Percentiles rank a stretch among this genome's conserved stretches.
phyloP scores from a whole-genome alignment of 2,888 invertebrate species.

The Zhuqinia jingwanae region DNA sequence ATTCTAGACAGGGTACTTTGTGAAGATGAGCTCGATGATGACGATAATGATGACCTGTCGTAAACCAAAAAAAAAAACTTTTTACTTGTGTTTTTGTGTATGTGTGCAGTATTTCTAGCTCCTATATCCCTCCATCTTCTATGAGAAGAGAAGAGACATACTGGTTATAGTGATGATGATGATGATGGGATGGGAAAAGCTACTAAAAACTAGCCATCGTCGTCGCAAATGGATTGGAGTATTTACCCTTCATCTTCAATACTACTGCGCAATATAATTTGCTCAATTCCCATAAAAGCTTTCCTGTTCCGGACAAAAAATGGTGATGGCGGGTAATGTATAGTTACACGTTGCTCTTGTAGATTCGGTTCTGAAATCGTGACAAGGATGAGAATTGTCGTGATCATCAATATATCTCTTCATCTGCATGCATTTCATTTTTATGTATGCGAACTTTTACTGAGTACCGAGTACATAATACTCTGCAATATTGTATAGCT shows the following conservation, averaged over 20 bases:
- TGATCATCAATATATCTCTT: too few relatives aligned
- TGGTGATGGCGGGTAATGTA: not conserved
- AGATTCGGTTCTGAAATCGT: too few relatives aligned
- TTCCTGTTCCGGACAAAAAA: slow-evolving; percentile 62
- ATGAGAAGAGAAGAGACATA: not conserved
- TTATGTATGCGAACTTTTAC: slow-evolving; percentile 12
- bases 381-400: too few relatives aligned
- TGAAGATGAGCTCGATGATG: too few relatives aligned
- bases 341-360: not conserved
- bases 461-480: too few relatives aligned
- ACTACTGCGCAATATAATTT: slow-evolving; percentile 67
- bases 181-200: slow-evolving; percentile 17
- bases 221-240: slow-evolving; percentile 56
- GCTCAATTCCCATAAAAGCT: slow-evolving; percentile 70
- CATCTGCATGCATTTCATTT: slow-evolving; percentile 34
- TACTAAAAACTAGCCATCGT: slow-evolving; percentile 22
- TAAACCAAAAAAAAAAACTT: slow-evolving; percentile 43
- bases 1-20: not conserved
- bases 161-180: slow-evolving; percentile 8
- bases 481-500: not conserved
- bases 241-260: slow-evolving; percentile 39
- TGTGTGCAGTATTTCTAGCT: not conserved
- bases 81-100: not conserved
- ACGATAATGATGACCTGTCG: slow-evolving; percentile 41
- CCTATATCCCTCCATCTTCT: not conserved